Percentiles rank a stretch among this genome's conserved stretches.
Evolutionary conservation across 2,113 vertebrate species (phyloP).

Genomic region (Eurypyga helias): DNA sequence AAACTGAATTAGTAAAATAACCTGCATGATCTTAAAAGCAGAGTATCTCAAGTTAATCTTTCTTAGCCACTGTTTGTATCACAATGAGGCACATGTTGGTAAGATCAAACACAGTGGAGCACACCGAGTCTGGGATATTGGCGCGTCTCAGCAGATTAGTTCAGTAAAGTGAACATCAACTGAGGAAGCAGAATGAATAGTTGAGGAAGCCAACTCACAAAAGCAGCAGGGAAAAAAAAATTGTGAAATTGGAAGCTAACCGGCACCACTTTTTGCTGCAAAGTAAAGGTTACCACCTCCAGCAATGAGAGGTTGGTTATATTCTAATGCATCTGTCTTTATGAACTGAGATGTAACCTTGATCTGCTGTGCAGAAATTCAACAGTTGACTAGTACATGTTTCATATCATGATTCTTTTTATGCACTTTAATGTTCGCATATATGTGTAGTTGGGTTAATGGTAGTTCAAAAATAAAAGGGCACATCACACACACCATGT

Average conservation of each 20-base stretch:
- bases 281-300: not conserved
- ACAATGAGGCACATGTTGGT: not conserved
- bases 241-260: conserved; percentile 9
- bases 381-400: not conserved
- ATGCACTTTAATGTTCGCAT: not conserved
- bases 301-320: not conserved
- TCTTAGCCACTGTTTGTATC: not conserved
- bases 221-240: not conserved
- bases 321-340: not conserved
- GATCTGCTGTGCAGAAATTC: not conserved
- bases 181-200: not conserved
- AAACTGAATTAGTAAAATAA: not conserved
- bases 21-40: not conserved
- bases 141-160: not conserved
- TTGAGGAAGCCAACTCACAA: not conserved
- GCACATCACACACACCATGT: not conserved
- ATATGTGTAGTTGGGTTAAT: not conserved
- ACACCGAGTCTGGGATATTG: not conserved
- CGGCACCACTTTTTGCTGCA: not conserved
- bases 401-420: not conserved
- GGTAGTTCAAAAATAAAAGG: not conserved
- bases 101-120: not conserved
- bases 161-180: not conserved
- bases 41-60: not conserved
- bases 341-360: not conserved